phyloP scores from a whole-genome alignment of 1,140 invertebrate species.

The Drosophila micromelanica region DNA sequence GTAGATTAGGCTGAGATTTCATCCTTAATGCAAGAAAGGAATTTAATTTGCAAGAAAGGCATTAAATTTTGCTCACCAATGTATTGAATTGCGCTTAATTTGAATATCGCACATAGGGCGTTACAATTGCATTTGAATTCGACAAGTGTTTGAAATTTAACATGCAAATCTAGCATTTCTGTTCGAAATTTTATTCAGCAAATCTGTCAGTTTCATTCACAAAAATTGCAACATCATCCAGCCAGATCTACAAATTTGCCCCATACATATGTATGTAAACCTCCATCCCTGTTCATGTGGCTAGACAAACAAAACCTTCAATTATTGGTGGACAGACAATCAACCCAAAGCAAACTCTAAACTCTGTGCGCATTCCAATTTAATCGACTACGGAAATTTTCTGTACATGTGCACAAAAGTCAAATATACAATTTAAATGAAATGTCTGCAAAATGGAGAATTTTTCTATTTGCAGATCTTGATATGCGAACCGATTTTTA shows the following conservation, averaged over 20 bases:
- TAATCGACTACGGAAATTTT: slow-evolving; percentile 47
- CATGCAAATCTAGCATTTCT: slow-evolving; percentile 46
- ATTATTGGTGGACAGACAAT: slow-evolving; percentile 18
- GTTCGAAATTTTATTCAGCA: slow-evolving; percentile 48
- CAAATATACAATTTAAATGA: slow-evolving; percentile 63
- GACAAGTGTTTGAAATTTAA: slow-evolving; percentile 44
- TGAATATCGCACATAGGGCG: slow-evolving; percentile 41
- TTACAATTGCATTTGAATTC: slow-evolving; percentile 41
- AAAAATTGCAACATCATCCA: slow-evolving; percentile 52
- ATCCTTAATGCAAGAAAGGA: too few species aligned
- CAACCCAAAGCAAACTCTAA: slow-evolving; percentile 33
- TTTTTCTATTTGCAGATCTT: slow-evolving; percentile 30
- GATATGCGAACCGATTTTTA: slow-evolving; percentile 54
- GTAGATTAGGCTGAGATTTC: not conserved
- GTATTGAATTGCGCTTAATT: slow-evolving; percentile 37
- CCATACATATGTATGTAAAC: slow-evolving; percentile 32
- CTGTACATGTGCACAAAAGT: slow-evolving; percentile 34
- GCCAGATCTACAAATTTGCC: slow-evolving; percentile 31
- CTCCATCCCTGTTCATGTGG: not conserved
- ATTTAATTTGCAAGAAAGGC: slow-evolving; percentile 8
- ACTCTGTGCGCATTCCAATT: slow-evolving; percentile 48
- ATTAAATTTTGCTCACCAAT: slow-evolving; percentile 8
- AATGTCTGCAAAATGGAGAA: slow-evolving; percentile 16
- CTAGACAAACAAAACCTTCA: slow-evolving; percentile 34
- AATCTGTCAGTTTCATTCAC: slow-evolving; percentile 53